A percentile compares a stretch with the other conserved stretches of the same genome.
phyloP scores from a whole-genome alignment of 2,113 vertebrate genomes.

The Synodontis membranacea region DNA sequence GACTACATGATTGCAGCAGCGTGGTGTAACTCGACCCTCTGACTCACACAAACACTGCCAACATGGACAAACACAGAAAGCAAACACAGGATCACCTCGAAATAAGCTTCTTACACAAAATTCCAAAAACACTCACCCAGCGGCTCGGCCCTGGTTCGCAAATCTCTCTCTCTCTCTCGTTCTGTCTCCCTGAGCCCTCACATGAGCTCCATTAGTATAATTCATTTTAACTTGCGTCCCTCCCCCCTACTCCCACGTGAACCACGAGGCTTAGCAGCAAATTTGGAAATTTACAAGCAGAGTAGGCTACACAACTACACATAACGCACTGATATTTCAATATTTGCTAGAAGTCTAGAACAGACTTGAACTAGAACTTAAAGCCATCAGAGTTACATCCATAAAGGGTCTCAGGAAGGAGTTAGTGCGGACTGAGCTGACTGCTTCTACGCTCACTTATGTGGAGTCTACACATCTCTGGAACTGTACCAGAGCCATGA shows the following conservation, averaged over 20 bases:
- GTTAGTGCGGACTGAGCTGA: too few species aligned
- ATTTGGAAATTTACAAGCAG: background rate
- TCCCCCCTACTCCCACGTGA: background rate
- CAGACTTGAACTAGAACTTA: background rate
- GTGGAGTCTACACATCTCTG: too few species aligned
- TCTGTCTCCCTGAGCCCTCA: background rate
- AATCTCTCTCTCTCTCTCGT: background rate
- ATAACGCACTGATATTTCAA: too few species aligned
- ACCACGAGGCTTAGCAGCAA: background rate
- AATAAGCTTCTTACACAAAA: background rate
- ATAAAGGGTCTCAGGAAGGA: too few species aligned
- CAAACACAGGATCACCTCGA: background rate
- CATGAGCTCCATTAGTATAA: conserved; percentile 40
- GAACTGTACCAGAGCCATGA: too few species aligned
- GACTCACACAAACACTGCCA: background rate
- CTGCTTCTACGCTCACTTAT: too few species aligned
- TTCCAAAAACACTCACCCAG: conserved; percentile 10
- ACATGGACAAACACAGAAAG: background rate
- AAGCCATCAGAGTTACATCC: too few species aligned
- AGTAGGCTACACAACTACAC: too few species aligned
- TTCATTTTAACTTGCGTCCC: background rate
- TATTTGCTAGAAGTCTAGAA: background rate
- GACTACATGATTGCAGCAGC: background rate
- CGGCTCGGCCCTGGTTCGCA: background rate
- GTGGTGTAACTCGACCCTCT: background rate